Evolutionary conservation across 2,113 vertebrate genomes (phyloP).

Genomic region (Eurypyga helias): DNA sequence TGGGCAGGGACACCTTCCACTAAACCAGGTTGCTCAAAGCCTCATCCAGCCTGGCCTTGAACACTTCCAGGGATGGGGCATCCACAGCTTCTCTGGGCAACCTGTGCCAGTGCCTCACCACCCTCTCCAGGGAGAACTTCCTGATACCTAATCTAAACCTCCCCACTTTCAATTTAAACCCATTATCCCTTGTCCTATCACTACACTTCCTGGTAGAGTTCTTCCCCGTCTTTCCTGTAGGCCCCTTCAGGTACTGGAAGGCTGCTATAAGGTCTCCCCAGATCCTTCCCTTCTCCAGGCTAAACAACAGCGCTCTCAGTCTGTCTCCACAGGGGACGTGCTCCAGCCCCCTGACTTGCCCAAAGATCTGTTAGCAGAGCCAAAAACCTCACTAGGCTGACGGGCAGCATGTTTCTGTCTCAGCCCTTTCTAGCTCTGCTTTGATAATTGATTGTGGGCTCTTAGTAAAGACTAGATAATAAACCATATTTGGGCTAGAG

Average conservation of each 20-base stretch:
- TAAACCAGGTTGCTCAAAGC: background rate
- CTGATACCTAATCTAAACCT: background rate
- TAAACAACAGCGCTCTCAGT: background rate
- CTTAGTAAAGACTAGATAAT: background rate
- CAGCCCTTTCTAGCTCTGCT: background rate
- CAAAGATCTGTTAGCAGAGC: background rate
- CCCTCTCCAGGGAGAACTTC: background rate
- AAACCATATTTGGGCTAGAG: background rate
- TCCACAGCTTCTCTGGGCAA: background rate
- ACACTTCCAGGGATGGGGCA: background rate
- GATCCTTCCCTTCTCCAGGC: background rate
- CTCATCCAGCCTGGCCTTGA: background rate
- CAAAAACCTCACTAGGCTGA: background rate
- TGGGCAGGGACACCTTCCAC: background rate
- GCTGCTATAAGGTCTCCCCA: background rate
- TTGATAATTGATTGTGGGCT: background rate
- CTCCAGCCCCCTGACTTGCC: background rate
- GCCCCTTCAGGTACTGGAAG: background rate
- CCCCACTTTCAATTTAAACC: background rate
- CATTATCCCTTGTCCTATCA: accelerated
- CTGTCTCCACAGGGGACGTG: background rate
- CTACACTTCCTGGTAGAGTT: background rate
- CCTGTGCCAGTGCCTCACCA: background rate
- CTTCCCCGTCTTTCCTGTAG: background rate
- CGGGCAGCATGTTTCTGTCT: background rate